These are phyloP conservation scores for Grus americana DNA, from an alignment of 2,113 vertebrate species.

Conservation along the genomic window DNA sequence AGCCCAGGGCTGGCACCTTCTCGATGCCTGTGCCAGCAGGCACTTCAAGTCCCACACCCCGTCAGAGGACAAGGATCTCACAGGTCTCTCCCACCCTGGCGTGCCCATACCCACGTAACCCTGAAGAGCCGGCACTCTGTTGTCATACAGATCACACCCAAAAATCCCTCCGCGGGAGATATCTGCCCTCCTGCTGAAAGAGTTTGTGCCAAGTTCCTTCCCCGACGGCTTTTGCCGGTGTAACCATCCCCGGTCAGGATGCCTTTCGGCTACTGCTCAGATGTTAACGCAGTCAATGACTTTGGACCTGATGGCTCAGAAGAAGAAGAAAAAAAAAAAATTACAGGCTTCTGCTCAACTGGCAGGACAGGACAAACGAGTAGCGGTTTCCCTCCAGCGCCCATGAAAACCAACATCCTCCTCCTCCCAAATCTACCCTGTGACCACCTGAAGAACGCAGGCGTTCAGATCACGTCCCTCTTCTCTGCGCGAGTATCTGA, in stretches of 20 bases:
- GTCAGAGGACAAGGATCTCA: neutral
- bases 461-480: neutral
- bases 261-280: slow-evolving; percentile 14
- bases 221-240: rapidly evolving
- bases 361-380: neutral
- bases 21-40: neutral
- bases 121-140: neutral
- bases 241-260: neutral
- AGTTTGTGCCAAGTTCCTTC: neutral
- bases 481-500: neutral
- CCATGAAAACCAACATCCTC: neutral
- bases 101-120: neutral
- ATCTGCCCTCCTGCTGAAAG: neutral
- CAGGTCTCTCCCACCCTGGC: neutral
- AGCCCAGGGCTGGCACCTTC: neutral
- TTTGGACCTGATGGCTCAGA: neutral
- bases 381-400: neutral
- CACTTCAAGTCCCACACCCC: neutral
- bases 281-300: neutral
- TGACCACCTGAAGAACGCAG: neutral
- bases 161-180: neutral
- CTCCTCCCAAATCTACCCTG: neutral
- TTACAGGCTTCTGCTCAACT: neutral
- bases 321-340: neutral
- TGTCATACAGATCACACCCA: neutral